These are phyloP conservation scores for Polypedilum pembai DNA, from an alignment of 1,140 invertebrate species.

Conservation along the genomic window DNA sequence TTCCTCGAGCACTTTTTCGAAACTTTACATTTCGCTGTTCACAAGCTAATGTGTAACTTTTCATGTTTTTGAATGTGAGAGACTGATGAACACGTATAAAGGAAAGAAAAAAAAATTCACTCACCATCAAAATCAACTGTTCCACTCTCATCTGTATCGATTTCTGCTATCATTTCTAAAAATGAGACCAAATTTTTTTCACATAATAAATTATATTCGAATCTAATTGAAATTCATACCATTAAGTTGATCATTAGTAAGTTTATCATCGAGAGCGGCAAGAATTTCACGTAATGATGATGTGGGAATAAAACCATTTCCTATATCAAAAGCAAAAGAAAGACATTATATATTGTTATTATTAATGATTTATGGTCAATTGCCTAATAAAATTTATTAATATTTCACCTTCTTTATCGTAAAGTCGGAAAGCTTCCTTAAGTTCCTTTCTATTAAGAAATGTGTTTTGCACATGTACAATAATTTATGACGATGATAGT, in stretches of 20 bases:
- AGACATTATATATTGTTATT: constrained; percentile 35
- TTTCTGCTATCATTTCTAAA: constrained; percentile 69
- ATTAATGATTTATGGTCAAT: constrained; percentile 45
- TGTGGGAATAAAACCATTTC: constrained; percentile 75
- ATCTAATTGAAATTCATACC: constrained; percentile 35
- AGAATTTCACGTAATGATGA: constrained; percentile 70
- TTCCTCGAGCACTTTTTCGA: too few relatives aligned
- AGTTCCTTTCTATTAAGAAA: constrained; percentile 49
- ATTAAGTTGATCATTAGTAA: constrained; percentile 70
- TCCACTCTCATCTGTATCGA: constrained; percentile 71
- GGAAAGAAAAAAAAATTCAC: constrained; percentile 28
- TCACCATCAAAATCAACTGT: constrained; percentile 79
- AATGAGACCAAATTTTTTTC: neutral
- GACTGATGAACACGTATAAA: neutral
- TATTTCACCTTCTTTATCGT: constrained; percentile 63
- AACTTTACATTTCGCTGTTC: too few relatives aligned
- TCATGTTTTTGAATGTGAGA: neutral
- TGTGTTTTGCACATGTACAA: neutral
- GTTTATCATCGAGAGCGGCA: constrained; percentile 68
- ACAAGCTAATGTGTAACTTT: too few relatives aligned
- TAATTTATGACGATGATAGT: neutral
- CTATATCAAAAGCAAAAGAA: constrained; percentile 41
- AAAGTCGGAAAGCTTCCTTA: constrained; percentile 66
- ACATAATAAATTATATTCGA: neutral
- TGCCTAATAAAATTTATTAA: constrained; percentile 47